Conservation (phyloP, 2,797 vertebrate genomes). For the Spinibarbus caldwelli region DNA sequence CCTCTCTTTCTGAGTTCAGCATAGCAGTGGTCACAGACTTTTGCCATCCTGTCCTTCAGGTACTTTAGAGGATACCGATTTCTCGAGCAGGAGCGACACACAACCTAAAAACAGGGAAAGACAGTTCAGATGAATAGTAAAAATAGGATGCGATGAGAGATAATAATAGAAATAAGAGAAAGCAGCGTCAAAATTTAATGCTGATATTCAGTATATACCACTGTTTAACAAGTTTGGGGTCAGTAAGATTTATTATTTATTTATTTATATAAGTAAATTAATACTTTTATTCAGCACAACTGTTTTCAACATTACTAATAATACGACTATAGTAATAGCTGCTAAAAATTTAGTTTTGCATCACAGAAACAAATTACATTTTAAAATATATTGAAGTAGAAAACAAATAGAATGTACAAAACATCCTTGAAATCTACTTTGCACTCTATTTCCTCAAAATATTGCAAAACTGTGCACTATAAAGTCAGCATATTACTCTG, state of each 20-base stretch:
- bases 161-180: background rate
- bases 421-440: background rate
- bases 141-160: background rate
- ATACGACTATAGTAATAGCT: no score
- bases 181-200: background rate
- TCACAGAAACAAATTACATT: no score
- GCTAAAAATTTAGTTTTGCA: no score
- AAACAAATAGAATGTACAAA: background rate
- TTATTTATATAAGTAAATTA: background rate
- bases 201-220: background rate
- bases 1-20: conserved; percentile 90
- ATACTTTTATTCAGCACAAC: background rate
- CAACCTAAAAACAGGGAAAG: conserved; percentile 79
- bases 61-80: conserved; percentile 97
- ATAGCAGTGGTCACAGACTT: conserved; percentile 95
- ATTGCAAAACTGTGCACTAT: background rate
- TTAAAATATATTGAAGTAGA: no score
- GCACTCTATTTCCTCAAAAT: background rate
- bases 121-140: conserved; percentile 15
- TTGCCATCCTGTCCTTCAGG: conserved; percentile 92
- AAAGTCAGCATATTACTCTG: background rate
- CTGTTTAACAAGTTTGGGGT: background rate
- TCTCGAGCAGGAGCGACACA: conserved; percentile 93
- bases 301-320: background rate
- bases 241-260: no score